Evolutionary conservation across 2,113 vertebrate genomes (phyloP).

Genomic region (Rattus rattus): DNA sequence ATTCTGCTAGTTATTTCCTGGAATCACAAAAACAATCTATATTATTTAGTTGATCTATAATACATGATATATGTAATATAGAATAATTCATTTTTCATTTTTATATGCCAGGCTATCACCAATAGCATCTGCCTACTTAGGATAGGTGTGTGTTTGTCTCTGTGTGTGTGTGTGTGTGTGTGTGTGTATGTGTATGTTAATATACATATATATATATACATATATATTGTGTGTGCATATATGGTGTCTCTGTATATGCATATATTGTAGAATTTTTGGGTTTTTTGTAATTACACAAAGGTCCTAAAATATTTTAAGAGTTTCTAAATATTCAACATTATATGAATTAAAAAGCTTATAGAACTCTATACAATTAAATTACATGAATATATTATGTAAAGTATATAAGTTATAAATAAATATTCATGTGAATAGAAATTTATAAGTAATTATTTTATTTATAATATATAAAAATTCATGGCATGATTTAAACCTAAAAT

Average conservation of each 20-base stretch:
- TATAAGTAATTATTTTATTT: neutral
- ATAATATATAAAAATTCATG: neutral
- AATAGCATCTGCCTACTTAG: slow-evolving; percentile 11
- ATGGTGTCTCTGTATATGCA: neutral
- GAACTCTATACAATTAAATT: neutral
- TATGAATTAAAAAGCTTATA: neutral
- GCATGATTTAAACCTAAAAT: neutral
- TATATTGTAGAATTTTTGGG: neutral
- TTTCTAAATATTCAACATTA: neutral
- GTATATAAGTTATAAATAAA: neutral
- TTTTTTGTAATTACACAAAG: neutral
- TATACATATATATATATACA: too few species aligned
- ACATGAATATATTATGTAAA: neutral
- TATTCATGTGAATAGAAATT: neutral
- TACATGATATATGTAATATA: neutral
- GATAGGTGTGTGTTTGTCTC: neutral
- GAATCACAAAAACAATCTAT: neutral
- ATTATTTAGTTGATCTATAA: too few species aligned
- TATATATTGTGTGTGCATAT: too few species aligned
- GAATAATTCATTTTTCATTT: neutral
- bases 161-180: neutral
- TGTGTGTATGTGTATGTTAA: neutral
- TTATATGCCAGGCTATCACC: neutral
- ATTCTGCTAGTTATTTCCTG: neutral
- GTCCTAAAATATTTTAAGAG: neutral